Base-by-base conservation (phyloP, 1,140 invertebrate species). In the Bombus confusus region DNA sequence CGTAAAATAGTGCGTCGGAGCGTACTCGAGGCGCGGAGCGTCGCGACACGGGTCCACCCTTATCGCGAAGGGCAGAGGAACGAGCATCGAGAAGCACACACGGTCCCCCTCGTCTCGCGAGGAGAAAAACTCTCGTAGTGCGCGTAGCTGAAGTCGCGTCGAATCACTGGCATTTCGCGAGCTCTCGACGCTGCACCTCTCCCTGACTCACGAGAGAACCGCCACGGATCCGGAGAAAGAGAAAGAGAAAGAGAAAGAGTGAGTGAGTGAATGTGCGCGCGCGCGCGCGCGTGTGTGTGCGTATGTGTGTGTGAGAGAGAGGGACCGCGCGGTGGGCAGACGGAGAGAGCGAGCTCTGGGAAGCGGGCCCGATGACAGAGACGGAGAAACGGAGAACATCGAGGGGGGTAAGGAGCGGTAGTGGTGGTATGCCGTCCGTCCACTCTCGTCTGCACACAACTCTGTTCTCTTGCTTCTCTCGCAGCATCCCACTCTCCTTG, bases 351-450 rank as follows among this genome's bases (percentile, higher is more conserved):
- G 15, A 31, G 15, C 6, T 34, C 15, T 34, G 64, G 15, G 13
- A 66, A 66, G 8, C 64, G 31, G 64, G n/a, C 31, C 15, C 15
- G 15, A 2, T 34, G 31, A 43, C 25, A 79, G 71, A 80, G 78
- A 85, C 47, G 72, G 10, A 31, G 6, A 43, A 28, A n/a, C 28
- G 31, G 13, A 66, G 78, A 78, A 75, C 59, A 84, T 68, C 66
- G 83, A 34, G 80, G 91, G 93, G 93, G 93, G 93, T 91, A 59
- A 57, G 39, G 77, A 41, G 85, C 80, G 86, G 88, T 88, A 85
- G 93, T 93, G 93, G 94, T 94, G 94, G 95, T 93, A 95, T 95
- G 94, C 92, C 91, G 95, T 94, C 92, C 93, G 92, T 94, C 94
- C 94, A 95, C 94, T 95, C 94, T 95, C 94, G 93, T 94, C 92